A percentile compares a stretch with the other conserved stretches of the same genome.
Evolutionary conservation across 2,797 vertebrate species (phyloP).

Genomic region (Crax fasciolata): DNA sequence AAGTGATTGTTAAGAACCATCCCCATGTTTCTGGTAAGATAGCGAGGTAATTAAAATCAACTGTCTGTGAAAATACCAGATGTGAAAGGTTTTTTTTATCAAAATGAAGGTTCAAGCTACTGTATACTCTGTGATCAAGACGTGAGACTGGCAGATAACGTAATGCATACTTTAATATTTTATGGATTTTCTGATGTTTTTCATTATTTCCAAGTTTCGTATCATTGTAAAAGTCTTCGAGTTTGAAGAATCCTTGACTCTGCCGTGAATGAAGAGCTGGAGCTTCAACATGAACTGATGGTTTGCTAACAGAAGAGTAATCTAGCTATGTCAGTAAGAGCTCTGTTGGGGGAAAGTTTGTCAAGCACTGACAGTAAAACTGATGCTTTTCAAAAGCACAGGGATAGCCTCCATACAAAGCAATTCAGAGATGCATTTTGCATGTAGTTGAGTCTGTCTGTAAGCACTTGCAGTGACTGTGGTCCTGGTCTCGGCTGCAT

Average conservation of each 20-base stretch:
- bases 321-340: background rate
- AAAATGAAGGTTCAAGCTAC: conserved; percentile 38
- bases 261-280: background rate
- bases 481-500: accelerated
- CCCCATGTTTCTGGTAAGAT: conserved; percentile 23
- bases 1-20: conserved; percentile 52
- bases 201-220: background rate
- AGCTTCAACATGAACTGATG: background rate
- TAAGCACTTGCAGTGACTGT: background rate
- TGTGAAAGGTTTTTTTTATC: background rate
- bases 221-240: background rate
- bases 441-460: background rate
- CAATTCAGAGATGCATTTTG: background rate
- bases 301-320: conserved; percentile 2
- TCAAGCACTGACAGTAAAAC: background rate
- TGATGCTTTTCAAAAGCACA: background rate
- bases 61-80: conserved; percentile 20
- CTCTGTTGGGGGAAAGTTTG: background rate
- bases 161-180: background rate
- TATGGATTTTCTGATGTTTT: background rate
- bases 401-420: background rate
- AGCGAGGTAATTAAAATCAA: conserved; percentile 13
- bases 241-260: background rate
- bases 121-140: conserved; percentile 46
- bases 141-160: background rate